Percentiles rank a stretch among this genome's conserved stretches.
These are phyloP conservation scores for Trachelus troglodyta DNA, from an alignment of 2,888 invertebrate species.

Conservation along the genomic window DNA sequence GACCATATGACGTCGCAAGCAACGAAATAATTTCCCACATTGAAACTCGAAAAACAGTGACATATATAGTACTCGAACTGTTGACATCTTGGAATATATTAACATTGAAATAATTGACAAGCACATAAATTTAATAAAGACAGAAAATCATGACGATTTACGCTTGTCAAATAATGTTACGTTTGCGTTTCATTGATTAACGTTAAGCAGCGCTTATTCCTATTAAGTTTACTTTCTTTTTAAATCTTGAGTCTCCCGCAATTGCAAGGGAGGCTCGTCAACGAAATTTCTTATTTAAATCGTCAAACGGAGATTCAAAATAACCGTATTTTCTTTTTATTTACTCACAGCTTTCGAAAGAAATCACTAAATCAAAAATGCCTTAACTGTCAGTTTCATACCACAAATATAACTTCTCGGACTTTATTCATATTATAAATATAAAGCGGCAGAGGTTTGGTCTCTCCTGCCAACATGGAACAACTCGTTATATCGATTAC, in stretches of 20 bases:
- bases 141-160: neutral
- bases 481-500: constrained; percentile 13
- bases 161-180: neutral
- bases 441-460: constrained; percentile 19
- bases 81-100: neutral
- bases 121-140: neutral
- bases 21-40: neutral
- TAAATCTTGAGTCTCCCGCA: neutral
- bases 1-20: neutral
- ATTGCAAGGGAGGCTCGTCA: neutral
- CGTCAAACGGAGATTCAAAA: neutral
- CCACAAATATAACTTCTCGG: neutral
- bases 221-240: neutral
- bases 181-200: neutral
- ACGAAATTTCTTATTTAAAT: neutral
- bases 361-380: neutral
- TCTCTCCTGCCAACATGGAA: constrained; percentile 15
- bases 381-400: neutral
- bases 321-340: neutral
- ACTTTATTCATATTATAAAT: constrained; percentile 21
- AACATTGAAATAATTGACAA: neutral
- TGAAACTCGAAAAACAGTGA: neutral
- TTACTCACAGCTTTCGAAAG: neutral
- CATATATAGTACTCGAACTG: neutral
- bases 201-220: neutral